Evolutionary conservation across 2,113 vertebrate species (phyloP).

Genomic region (Calidris pugnax): DNA sequence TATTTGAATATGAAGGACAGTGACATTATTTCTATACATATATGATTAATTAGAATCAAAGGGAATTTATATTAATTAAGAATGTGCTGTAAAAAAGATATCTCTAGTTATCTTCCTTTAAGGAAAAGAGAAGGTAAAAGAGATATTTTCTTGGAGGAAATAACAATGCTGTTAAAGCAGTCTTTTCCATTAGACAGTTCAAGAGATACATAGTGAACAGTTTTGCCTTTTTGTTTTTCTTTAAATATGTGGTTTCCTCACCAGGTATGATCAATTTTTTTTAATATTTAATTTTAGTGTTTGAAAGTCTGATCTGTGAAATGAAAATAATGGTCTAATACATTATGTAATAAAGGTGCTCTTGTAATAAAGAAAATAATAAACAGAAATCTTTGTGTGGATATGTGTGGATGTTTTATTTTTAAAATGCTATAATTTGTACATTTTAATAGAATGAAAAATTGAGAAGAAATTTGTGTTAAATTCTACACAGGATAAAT

Average conservation of each 20-base stretch:
- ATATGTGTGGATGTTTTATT: background rate
- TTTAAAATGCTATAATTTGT: background rate
- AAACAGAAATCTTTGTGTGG: background rate
- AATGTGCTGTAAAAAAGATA: background rate
- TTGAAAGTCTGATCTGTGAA: background rate
- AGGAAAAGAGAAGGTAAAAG: background rate
- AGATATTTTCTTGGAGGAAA: background rate
- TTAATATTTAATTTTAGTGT: background rate
- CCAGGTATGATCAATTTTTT: background rate
- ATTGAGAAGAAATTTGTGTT: background rate
- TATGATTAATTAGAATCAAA: background rate
- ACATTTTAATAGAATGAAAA: background rate
- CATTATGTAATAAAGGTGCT: background rate
- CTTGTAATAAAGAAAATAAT: background rate
- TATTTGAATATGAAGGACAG: background rate
- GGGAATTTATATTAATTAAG: background rate
- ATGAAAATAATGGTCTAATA: background rate
- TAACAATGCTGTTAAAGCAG: rapidly evolving
- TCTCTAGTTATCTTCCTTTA: background rate
- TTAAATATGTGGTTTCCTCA: background rate
- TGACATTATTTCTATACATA: background rate
- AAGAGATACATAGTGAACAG: background rate
- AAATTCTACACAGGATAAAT: background rate
- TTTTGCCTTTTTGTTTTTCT: background rate
- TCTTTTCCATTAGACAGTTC: background rate